Percentiles rank a stretch among this genome's conserved stretches.
phyloP scores from a whole-genome alignment of 2,113 vertebrate species.

The Prochilodus magdalenae region DNA sequence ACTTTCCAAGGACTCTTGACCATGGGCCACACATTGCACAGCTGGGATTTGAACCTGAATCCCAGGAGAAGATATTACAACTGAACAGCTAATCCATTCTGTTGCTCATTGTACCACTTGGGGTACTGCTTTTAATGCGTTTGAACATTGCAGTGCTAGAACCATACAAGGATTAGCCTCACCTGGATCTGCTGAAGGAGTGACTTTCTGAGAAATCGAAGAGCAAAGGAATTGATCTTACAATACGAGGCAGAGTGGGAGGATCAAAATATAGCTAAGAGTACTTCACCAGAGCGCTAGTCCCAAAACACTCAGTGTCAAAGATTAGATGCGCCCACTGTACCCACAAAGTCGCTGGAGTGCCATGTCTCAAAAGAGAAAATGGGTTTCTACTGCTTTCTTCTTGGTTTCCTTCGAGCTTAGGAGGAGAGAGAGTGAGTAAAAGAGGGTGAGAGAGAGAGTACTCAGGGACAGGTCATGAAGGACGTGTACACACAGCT shows the following conservation, averaged over 20 bases:
- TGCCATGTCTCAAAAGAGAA: slow-evolving; percentile 6
- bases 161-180: slow-evolving; percentile 1
- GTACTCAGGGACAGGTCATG: neutral
- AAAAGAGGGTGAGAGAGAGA: neutral
- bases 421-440: neutral
- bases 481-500: too few species aligned
- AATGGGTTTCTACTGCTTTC: slow-evolving; percentile 5
- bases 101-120: neutral
- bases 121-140: neutral
- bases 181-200: neutral
- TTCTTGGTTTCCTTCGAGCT: neutral
- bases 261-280: slow-evolving; percentile 7
- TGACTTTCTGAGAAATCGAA: neutral
- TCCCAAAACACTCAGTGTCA: slow-evolving; percentile 11
- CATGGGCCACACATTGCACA: neutral
- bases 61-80: neutral
- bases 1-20: neutral
- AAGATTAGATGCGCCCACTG: slow-evolving; percentile 11
- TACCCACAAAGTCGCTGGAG: neutral
- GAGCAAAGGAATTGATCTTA: slow-evolving; percentile 25
- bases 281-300: slow-evolving; percentile 3
- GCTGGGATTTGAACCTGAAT: neutral
- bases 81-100: neutral
- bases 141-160: slow-evolving; percentile 4
- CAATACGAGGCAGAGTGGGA: neutral